Conservation (phyloP, 2,113 vertebrate genomes). For the Ginglymostoma cirratum region DNA sequence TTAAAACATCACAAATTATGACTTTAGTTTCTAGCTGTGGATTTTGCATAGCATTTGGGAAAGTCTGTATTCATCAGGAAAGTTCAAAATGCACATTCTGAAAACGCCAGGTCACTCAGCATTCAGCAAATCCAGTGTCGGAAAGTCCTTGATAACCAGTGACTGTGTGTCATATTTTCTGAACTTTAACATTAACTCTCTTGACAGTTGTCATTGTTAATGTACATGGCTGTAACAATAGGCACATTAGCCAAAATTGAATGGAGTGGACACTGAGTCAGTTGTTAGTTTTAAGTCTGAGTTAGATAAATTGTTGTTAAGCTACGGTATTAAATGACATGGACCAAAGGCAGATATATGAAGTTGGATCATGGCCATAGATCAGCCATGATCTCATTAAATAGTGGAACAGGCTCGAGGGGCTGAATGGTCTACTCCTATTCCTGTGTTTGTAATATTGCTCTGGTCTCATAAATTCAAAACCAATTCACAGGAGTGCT, state of each 20-base stretch:
- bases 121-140: neutral
- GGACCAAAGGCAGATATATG: too few relatives aligned
- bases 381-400: too few relatives aligned
- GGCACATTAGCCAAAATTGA: neutral
- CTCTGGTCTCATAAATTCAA: neutral
- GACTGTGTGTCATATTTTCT: neutral
- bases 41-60: neutral
- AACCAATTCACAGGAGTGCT: neutral
- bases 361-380: too few relatives aligned
- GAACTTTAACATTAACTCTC: neutral
- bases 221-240: neutral
- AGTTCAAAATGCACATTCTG: neutral
- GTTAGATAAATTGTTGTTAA: too few relatives aligned
- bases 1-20: neutral
- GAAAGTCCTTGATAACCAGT: neutral
- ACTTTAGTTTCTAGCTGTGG: neutral
- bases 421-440: too few relatives aligned
- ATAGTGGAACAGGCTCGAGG: too few relatives aligned
- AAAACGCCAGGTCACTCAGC: neutral
- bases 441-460: neutral
- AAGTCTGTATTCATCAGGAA: neutral
- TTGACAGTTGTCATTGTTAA: neutral
- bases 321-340: too few relatives aligned
- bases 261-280: too few relatives aligned
- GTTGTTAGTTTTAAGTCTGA: too few relatives aligned